phyloP scores from a whole-genome alignment of 2,797 vertebrate genomes.

The Pantherophis vulpinus region DNA sequence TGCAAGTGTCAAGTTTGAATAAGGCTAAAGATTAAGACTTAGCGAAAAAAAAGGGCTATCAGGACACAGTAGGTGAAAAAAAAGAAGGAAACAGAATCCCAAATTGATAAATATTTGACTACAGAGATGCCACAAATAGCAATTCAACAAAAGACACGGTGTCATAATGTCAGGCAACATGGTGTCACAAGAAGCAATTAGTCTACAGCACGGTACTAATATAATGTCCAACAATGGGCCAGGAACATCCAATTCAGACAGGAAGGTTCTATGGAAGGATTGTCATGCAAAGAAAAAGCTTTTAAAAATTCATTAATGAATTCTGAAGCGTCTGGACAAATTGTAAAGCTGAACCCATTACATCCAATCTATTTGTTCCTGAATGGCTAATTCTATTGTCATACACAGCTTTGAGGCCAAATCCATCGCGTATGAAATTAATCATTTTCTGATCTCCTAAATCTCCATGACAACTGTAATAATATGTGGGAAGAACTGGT shows the following conservation, averaged over 20 bases:
- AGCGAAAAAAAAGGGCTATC: neutral
- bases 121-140: neutral
- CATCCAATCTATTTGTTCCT: neutral
- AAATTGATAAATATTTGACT: slow-evolving; percentile 22
- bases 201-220: neutral
- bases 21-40: neutral
- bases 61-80: neutral
- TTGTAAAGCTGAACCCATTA: neutral
- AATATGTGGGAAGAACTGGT: neutral
- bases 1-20: neutral
- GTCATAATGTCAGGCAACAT: slow-evolving; percentile 2
- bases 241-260: neutral
- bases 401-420: neutral
- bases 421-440: neutral
- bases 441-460: neutral
- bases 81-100: neutral
- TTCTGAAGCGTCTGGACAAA: neutral
- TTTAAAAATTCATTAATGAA: neutral
- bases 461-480: neutral
- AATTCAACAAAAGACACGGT: neutral
- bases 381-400: neutral
- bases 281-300: neutral
- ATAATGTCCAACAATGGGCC: slow-evolving; percentile 6
- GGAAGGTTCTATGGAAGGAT: neutral
- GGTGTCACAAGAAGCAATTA: slow-evolving; percentile 20